Conservation (phyloP, 2,797 vertebrate species). For the Allobates femoralis region DNA sequence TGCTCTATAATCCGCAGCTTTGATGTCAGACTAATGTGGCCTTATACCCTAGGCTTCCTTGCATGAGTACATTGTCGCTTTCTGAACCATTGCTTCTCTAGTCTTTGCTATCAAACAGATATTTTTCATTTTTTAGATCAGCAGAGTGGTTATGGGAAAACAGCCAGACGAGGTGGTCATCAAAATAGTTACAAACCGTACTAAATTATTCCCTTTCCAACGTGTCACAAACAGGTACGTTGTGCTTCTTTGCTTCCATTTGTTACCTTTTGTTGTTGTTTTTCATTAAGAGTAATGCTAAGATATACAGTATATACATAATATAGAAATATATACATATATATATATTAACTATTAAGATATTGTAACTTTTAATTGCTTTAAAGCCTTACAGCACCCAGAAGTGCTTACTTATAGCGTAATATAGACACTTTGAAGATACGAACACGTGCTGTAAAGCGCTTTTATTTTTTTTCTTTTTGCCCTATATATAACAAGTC, state of each 20-base stretch:
- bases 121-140: conserved; percentile 84
- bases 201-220: conserved; percentile 87
- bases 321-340: neutral
- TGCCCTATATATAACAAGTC: conserved; percentile 92
- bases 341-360: conserved; percentile 78
- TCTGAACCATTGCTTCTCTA: neutral
- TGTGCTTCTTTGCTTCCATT: conserved; percentile 59
- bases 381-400: conserved; percentile 96
- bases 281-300: conserved; percentile 70
- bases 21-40: neutral
- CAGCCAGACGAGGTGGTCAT: conserved; percentile 94
- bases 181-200: conserved; percentile 99
- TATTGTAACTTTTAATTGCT: conserved; percentile 86
- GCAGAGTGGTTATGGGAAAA: conserved; percentile 97
- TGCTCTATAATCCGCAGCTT: neutral
- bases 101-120: conserved; percentile 69
- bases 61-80: conserved; percentile 10
- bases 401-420: conserved; percentile 95
- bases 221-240: conserved; percentile 89
- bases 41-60: conserved; percentile 9
- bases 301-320: conserved; percentile 61
- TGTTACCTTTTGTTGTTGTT: neutral
- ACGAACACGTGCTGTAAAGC: conserved; percentile 89
- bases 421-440: conserved; percentile 93
- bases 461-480: conserved; percentile 85